Evolutionary conservation across 2,888 invertebrate genomes (phyloP), one percentile per base, ranked within the genome.

Genomic region (Nomada flava): DNA sequence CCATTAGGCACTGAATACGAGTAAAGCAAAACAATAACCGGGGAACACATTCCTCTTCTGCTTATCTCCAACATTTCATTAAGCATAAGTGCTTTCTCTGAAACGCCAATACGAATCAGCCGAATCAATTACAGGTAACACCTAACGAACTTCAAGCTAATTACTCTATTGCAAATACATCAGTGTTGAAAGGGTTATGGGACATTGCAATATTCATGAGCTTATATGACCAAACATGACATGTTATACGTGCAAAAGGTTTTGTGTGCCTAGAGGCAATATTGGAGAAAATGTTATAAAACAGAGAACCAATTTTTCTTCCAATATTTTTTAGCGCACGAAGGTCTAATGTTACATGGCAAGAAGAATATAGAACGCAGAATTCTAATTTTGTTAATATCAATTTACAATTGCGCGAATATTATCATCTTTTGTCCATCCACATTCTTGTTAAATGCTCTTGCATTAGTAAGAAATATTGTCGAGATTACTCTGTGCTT

Each of bases 21-120:
- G 83, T 80, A 82, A 82, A 74, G 55, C 79, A 65, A 53, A 63
- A 65, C 76, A 81, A 82, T 79, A 72, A 64, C 60, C 52, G 60
- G 63, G 69, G 57, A 77, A 75, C 68, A 60, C 83, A 85, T 87
- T 82, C 84, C 83, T 88, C 86, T 87, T 79, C 62, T 63, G 70
- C 82, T 88, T 91, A 91, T 91, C 91, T 83, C 60, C 55, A 59
- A 73, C 82, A 90, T 90, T 90, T 91, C 88, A 91, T 91, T 91
- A 91, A 87, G 84, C 86, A 81, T 84, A 89, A 91, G 91, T 91
- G 90, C 88, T 90, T 84, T 86, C 76, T 85, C 86, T 87, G 88
- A 88, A 90, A 89, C 87, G 86, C 84, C 88, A 84, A 86, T 85
- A 84, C 86, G 57, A 60, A 85, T 83, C 88, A 85, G 84, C 82